These are phyloP conservation scores for Azorinus chamasolen DNA, from an alignment of 2,888 invertebrate genomes.

Conservation along the genomic window DNA sequence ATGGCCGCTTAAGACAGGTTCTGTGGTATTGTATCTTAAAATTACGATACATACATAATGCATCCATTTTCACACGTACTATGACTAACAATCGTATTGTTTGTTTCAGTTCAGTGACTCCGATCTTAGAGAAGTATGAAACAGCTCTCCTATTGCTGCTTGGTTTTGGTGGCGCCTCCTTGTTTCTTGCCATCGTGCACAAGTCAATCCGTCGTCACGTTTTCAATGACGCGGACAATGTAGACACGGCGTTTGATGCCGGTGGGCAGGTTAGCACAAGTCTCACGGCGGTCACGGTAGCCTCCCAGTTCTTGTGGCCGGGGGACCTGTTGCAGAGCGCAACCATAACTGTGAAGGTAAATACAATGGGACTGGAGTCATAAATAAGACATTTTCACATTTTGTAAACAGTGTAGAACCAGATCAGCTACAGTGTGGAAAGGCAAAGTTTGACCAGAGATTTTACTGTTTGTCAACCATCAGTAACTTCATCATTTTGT, in stretches of 20 bases:
- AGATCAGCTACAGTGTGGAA: too few relatives aligned
- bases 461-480: too few relatives aligned
- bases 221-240: slow-evolving; percentile 71
- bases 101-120: slow-evolving; percentile 16
- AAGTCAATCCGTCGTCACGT: slow-evolving; percentile 68
- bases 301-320: slow-evolving; percentile 73
- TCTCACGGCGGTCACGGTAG: slow-evolving; percentile 72
- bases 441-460: too few relatives aligned
- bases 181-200: slow-evolving; percentile 68
- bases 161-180: slow-evolving; percentile 73
- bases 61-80: too few relatives aligned
- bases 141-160: slow-evolving; percentile 67
- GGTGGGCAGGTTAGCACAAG: slow-evolving; percentile 63
- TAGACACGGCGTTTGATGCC: slow-evolving; percentile 76
- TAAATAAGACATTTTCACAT: too few relatives aligned
- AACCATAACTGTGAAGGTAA: slow-evolving; percentile 71
- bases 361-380: too few relatives aligned
- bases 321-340: slow-evolving; percentile 72
- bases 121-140: slow-evolving; percentile 65
- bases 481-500: too few relatives aligned
- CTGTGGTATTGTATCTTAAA: too few relatives aligned
- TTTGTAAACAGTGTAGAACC: too few relatives aligned
- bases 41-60: too few relatives aligned
- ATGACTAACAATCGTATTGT: too few relatives aligned
- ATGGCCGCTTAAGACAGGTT: too few relatives aligned